These are phyloP conservation scores for Poeciliopsis turrubarensis DNA, from an alignment of 2,113 vertebrate genomes.

Conservation along the genomic window DNA sequence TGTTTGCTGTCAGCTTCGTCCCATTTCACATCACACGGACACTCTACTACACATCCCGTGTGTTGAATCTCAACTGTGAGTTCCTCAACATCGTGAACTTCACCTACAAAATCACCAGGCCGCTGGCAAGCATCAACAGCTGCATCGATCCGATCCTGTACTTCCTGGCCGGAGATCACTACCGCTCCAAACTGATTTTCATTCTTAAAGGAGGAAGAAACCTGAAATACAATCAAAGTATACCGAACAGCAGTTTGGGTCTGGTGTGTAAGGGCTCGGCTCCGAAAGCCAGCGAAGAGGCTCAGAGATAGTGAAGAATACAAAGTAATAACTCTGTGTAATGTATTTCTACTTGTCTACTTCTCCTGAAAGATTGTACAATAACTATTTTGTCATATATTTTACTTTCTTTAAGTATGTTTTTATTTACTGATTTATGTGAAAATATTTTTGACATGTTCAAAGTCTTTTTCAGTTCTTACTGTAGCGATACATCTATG, in stretches of 20 bases:
- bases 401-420: neutral
- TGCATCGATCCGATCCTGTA: constrained; percentile 94
- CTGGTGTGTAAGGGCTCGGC: constrained; percentile 49
- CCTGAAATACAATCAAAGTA: constrained; percentile 12
- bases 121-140: constrained; percentile 92
- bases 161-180: constrained; percentile 89
- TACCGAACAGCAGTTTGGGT: constrained; percentile 33
- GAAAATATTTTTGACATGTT: no score
- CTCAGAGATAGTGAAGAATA: constrained; percentile 12
- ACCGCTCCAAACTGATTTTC: constrained; percentile 77
- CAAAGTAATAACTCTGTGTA: neutral
- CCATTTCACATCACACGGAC: constrained; percentile 94
- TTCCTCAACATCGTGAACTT: constrained; percentile 89
- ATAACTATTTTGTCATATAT: neutral
- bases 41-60: constrained; percentile 86
- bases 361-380: neutral
- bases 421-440: neutral
- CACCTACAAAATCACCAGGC: constrained; percentile 91
- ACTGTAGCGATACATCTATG: neutral
- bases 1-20: constrained; percentile 91
- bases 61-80: constrained; percentile 81
- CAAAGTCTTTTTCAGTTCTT: neutral
- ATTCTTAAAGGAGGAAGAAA: constrained; percentile 39
- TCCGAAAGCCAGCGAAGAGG: constrained; percentile 20
- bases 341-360: neutral